Conservation (phyloP, 2,797 vertebrate species). For the Lepilemur ruficaudatus region DNA sequence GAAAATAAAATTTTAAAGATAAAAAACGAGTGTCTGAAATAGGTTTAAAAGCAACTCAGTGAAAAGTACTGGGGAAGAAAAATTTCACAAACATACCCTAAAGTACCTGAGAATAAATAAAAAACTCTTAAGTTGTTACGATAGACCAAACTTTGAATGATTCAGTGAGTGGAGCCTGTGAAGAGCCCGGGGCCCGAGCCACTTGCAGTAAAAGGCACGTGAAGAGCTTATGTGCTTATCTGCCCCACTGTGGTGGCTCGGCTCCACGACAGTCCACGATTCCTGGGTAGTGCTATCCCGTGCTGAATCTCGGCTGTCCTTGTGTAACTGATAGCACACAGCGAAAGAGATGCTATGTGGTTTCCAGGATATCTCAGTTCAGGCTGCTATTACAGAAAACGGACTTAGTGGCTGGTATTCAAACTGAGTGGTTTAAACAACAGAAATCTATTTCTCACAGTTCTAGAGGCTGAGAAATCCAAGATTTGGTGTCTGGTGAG, state of each 20-base stretch:
- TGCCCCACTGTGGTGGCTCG: neutral
- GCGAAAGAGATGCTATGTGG: neutral
- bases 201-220: too few relatives aligned
- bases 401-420: too few relatives aligned
- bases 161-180: neutral
- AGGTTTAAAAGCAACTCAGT: conserved; percentile 18
- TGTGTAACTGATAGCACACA: neutral
- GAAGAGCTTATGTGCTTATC: neutral
- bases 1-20: conserved; percentile 1
- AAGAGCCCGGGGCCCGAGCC: neutral
- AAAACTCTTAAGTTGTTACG: neutral
- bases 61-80: neutral
- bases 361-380: neutral
- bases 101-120: neutral
- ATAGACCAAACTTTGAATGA: neutral
- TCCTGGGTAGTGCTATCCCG: neutral
- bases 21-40: conserved; percentile 15
- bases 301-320: neutral
- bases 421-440: neutral
- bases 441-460: neutral
- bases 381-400: neutral
- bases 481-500: neutral
- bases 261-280: neutral
- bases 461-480: neutral
- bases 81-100: neutral